These are phyloP conservation scores for Mastomys coucha DNA, from an alignment of 2,113 vertebrate species.

Conservation along the genomic window DNA sequence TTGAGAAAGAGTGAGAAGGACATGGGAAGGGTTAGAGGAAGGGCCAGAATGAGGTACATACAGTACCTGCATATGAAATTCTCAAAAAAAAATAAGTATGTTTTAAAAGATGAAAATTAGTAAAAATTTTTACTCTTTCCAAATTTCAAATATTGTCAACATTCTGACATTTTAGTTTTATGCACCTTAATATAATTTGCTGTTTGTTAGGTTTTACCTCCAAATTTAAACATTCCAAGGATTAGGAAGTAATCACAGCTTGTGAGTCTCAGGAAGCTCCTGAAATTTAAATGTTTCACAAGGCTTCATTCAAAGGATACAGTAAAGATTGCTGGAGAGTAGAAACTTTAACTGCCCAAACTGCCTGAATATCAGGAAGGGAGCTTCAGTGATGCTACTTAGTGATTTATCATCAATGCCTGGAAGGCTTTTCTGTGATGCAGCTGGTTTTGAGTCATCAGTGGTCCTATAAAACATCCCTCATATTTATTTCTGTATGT, in stretches of 20 bases:
- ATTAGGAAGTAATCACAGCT: not conserved
- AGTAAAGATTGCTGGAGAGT: not conserved
- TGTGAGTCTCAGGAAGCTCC: not conserved
- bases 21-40: too few relatives aligned
- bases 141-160: not conserved
- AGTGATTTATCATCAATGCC: not conserved
- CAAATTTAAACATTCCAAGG: not conserved
- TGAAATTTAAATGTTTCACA: not conserved
- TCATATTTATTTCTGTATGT: not conserved
- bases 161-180: not conserved
- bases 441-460: not conserved
- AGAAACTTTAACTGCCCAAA: not conserved
- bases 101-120: too few relatives aligned
- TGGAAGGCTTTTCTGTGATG: not conserved
- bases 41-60: too few relatives aligned
- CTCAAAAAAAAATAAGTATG: too few relatives aligned
- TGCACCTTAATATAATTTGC: not conserved
- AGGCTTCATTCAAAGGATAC: not conserved
- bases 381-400: too few relatives aligned
- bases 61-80: too few relatives aligned
- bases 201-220: not conserved
- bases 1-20: too few relatives aligned
- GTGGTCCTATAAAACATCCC: not conserved
- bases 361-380: too few relatives aligned
- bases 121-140: too few relatives aligned